Base-by-base conservation (phyloP, 2,888 invertebrate genomes). In the Lutraria lutraria region DNA sequence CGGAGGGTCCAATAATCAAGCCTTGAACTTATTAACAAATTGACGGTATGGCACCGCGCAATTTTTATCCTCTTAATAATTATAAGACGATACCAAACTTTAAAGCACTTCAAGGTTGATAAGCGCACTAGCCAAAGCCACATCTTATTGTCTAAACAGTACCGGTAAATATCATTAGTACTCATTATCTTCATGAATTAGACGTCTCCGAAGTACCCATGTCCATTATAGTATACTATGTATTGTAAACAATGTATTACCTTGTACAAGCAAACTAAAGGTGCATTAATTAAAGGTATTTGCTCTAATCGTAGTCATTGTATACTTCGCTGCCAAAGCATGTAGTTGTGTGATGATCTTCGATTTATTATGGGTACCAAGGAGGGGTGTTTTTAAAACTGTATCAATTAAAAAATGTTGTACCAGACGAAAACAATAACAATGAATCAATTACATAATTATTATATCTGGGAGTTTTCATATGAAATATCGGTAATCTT, bases 201-300 rank as follows among this genome's bases (percentile, higher is more conserved):
- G 83, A 68, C 68, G 68, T 25, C 54, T 76, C 43, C n/a, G n/a
- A 84, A 53, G 29, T n/a, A 34, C 25, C 43, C 16, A 16, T 21
- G 29, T 13, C 83, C 72, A 83, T 83, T 83, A 83, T 68, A 25
- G 21, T 72, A 0, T 68, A 34, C 63, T 21, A 53, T 83, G 52
- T 68, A 72, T 52, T 83, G 83, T 83, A 83, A 83, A 83, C 68
- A 83, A 52, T 2, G 31, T 16, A 76, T 76, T 76, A 76, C 31
- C 76, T 34, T 76, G 31, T 31, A 76, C 25, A 76, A 31, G 63
- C 34, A 34, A 16, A 76, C 76, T 31, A 76, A 34, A 76, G 31
- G 76, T 19, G 31, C 76, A 31, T 76, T 76, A 15, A 31, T 34
- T 76, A 76, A 76, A 76, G 31, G 34, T 76, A 31, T 16, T 16